These are phyloP conservation scores for Rhinichthys klamathensis DNA, from an alignment of 2,113 vertebrate genomes.

Conservation along the genomic window DNA sequence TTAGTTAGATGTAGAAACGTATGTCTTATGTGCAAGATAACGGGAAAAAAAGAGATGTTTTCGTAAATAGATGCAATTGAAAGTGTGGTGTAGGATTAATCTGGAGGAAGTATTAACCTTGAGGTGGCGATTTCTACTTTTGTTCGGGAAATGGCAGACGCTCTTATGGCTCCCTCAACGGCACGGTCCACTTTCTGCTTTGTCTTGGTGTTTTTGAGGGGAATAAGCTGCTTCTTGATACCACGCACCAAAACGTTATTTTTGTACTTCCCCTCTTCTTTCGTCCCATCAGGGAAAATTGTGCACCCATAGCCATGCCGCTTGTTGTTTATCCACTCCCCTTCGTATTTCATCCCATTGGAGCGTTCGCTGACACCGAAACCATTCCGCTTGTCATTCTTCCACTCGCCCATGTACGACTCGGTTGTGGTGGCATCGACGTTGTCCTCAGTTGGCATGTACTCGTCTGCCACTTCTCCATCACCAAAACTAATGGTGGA, in stretches of 20 bases:
- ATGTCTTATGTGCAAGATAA: background rate
- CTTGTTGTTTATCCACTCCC: constrained; percentile 94
- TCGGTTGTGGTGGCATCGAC: constrained; percentile 96
- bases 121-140: constrained; percentile 97
- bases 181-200: constrained; percentile 95
- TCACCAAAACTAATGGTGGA: constrained; percentile 94
- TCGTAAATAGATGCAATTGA: background rate
- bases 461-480: constrained; percentile 83
- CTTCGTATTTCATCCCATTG: constrained; percentile 95
- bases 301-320: constrained; percentile 95
- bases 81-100: background rate
- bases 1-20: background rate
- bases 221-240: constrained; percentile 92
- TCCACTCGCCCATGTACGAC: constrained; percentile 95
- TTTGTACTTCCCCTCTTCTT: constrained; percentile 97
- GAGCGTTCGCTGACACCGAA: constrained; percentile 94
- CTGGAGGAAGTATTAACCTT: constrained; percentile 76
- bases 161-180: constrained; percentile 88
- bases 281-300: constrained; percentile 89
- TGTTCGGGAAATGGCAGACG: constrained; percentile 91
- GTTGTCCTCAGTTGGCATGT: constrained; percentile 84
- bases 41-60: background rate
- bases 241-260: constrained; percentile 92
- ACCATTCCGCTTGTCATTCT: constrained; percentile 92
- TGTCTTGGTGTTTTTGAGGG: constrained; percentile 91